Base-by-base conservation (phyloP, 2,888 invertebrate genomes). In the Lampropteryx suffumata region DNA sequence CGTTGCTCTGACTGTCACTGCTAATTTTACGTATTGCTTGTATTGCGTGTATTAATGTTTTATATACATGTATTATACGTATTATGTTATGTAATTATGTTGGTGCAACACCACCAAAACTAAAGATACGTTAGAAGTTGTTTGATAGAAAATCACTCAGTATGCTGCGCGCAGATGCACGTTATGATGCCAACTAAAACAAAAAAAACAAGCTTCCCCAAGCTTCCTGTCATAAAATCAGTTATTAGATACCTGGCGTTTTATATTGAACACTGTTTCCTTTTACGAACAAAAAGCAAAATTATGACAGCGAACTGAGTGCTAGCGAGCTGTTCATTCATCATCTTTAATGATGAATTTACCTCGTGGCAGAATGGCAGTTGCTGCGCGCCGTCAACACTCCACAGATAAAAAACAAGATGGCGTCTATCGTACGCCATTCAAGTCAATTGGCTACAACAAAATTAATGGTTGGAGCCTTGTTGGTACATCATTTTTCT, bases 391-490 rank as follows among this genome's bases (percentile, higher is more conserved):
- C 64, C 63, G 64, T 69, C 69, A 69, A 72, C 71, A 67, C 67
- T 65, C 60, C 48, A 60, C 62, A 64, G 61, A 65, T 62, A 69
- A 73, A 69, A 67, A 65, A 64, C 68, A 62, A 61, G 55, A 59
- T 61, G 61, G 62, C 63, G 59, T 60, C 61, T 62, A 65, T 71
- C 75, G 64, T 70, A 68, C 67, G 65, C 84, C 79, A 84, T 84
- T 85, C 78, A 85, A 85, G 79, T 82, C 84, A 85, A 85, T 82
- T 67, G 73, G 71, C 72, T 73, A 79, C 73, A 79, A 77, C 81
- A 80, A 82, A 77, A 82, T 76, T 81, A 82, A 81, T 79, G 78
- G 73, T 71, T 55, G 55, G 55, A 33, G 71, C 76, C 73, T 75
- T 71, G 73, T 71, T 55, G 55, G 55, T 27, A 71, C 76, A 73